Percentiles rank a stretch among this genome's conserved stretches.
Conservation (phyloP, 2,113 vertebrate genomes). For the Pluvianellus socialis region DNA sequence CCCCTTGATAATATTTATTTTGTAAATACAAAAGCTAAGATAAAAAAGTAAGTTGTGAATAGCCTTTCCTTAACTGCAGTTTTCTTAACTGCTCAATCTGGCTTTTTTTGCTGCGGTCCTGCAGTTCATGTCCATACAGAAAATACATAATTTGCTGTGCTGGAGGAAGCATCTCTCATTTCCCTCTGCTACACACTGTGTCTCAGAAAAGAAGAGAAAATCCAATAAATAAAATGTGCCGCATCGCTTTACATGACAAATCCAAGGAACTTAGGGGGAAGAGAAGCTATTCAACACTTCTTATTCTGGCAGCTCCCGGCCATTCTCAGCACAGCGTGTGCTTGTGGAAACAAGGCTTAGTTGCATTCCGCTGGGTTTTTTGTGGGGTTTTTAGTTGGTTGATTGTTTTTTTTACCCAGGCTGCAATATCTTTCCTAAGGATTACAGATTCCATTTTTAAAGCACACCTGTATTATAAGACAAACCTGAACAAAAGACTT, state of each 20-base stretch:
- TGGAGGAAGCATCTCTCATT: neutral
- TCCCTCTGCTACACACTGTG: neutral
- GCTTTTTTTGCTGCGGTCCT: neutral
- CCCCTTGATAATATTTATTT: neutral
- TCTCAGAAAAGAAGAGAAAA: neutral
- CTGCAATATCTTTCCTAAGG: neutral
- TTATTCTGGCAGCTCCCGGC: neutral
- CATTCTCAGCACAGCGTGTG: neutral
- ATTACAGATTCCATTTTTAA: neutral
- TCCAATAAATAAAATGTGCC: neutral
- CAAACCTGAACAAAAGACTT: neutral
- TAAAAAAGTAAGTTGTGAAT: neutral
- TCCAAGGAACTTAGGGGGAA: neutral
- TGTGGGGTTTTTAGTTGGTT: neutral
- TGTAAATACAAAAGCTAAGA: neutral
- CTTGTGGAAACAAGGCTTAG: neutral
- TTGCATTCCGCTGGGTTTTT: neutral
- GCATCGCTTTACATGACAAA: neutral
- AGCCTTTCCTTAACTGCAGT: neutral
- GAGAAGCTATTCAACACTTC: neutral
- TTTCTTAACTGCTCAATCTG: neutral
- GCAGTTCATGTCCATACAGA: neutral
- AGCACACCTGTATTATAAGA: neutral
- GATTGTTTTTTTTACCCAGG: neutral
- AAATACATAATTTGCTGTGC: neutral